Evolutionary conservation across 2,113 vertebrate species (phyloP).

Genomic region (Rissa tridactyla): DNA sequence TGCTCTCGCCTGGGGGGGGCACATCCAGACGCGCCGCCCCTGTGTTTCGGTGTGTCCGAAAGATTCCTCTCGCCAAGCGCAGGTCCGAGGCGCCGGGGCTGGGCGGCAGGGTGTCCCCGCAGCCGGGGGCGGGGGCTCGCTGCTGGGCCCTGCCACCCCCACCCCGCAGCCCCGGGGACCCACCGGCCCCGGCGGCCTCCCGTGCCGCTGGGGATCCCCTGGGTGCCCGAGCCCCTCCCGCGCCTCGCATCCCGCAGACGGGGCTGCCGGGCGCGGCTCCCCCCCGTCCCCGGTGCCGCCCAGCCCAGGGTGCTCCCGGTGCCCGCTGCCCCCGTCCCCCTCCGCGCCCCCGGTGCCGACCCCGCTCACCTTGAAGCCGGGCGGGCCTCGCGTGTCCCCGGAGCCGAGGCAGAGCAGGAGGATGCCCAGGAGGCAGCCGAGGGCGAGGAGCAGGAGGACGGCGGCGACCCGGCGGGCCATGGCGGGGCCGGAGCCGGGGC

Average conservation of each 20-base stretch:
- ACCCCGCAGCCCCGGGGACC: background rate
- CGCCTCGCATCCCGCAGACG: background rate
- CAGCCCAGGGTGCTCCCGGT: background rate
- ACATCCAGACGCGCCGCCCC: accelerated
- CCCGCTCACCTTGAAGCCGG: slow-evolving; percentile 82
- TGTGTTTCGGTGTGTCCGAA: accelerated
- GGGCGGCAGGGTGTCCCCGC: background rate
- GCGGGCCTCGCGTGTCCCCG: slow-evolving; percentile 73
- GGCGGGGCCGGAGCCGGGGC: background rate
- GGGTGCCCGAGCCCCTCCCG: background rate
- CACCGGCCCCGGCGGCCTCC: no score
- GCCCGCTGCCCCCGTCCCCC: background rate
- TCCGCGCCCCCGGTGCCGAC: background rate
- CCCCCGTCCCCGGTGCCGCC: background rate
- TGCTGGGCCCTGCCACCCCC: background rate
- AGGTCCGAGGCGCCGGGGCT: background rate
- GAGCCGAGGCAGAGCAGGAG: slow-evolving; percentile 83
- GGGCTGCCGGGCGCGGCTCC: background rate
- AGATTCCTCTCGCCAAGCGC: background rate
- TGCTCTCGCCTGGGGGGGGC: background rate
- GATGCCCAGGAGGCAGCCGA: slow-evolving; percentile 77
- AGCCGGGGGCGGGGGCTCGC: background rate
- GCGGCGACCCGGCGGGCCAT: slow-evolving; percentile 35
- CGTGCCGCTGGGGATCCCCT: background rate
- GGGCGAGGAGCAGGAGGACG: slow-evolving; percentile 70